Evolutionary conservation across 2,113 vertebrate genomes (phyloP), one percentile per base, ranked within the genome.

Genomic region (Embiotoca jacksoni): DNA sequence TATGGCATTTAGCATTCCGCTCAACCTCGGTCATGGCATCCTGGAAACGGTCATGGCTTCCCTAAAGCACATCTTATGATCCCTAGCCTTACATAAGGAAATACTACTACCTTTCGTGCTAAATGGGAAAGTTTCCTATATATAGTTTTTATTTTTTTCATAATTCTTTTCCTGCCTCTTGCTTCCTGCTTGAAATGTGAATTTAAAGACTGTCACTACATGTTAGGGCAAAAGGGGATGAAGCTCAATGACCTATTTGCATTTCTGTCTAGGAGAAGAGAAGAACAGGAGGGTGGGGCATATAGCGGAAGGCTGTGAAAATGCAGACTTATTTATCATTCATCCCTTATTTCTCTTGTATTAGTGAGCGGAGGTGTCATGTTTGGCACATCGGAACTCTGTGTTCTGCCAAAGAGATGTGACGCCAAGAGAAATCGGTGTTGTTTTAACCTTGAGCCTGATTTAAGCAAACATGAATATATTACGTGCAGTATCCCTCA

Each of bases 391-490:
- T 84, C 8, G 50, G 85, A 93, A 91, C 83, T 86, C 88, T 83
- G 55, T 66, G 81, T 89, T 89, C 90, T 87, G 90, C 88, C 88
- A 92, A 92, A 89, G 83, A 91, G 82, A 92, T 83, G 89, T 90
- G 91, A 93, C 81, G 84, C 85, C 82, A 78, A 87, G 88, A 93
- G 88, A 88, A 93, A 93, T 93, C 84, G 88, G 80, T 91, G 91
- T 93, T 93, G 91, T 92, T 92, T 93, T 94, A 93, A 93, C 91
- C 93, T 94, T 94, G 93, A 91, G 90, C 72, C 84, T 89, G 92
- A 93, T 93, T 92, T 94, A 88, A 94, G 89, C 81, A 92, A 94
- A 92, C 92, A 92, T 88, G 93, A 93, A 93, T 93, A 92, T 83
- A 93, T 94, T 93, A 92, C 55, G 33, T 71, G 55, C 77, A 81